A percentile compares a stretch with the other conserved stretches of the same genome.
phyloP scores from a whole-genome alignment of 2,797 vertebrate species.

The Decapterus maruadsi region DNA sequence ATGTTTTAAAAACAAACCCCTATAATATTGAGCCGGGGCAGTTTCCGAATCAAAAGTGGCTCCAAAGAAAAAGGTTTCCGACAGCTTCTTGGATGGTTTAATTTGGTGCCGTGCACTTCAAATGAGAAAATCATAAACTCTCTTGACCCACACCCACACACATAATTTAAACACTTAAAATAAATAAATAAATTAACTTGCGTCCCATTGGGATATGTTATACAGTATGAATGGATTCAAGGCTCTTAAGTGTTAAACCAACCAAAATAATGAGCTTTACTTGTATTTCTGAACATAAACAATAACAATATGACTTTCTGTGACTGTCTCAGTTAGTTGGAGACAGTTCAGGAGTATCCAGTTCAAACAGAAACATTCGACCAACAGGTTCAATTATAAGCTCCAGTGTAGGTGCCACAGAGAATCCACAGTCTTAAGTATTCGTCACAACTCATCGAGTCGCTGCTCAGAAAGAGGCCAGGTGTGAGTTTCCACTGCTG shows the following conservation, averaged over 20 bases:
- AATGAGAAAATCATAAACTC: constrained; percentile 51
- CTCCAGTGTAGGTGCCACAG: constrained; percentile 42
- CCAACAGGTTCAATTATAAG: constrained; percentile 39
- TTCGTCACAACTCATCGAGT: constrained; percentile 60
- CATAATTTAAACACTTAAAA: constrained; percentile 43
- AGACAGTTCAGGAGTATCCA: constrained; percentile 16
- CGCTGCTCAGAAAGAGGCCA: constrained; percentile 51
- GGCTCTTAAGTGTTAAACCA: background rate
- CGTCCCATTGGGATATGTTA: constrained; percentile 10
- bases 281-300: constrained; percentile 4
- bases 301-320: constrained; percentile 14
- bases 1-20: constrained; percentile 47
- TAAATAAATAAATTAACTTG: constrained; percentile 13
- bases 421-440: constrained; percentile 63
- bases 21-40: constrained; percentile 11
- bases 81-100: constrained; percentile 15
- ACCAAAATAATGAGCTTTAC: constrained; percentile 26
- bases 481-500: constrained; percentile 79
- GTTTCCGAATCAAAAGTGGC: constrained; percentile 39
- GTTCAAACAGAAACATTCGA: constrained; percentile 27
- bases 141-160: constrained; percentile 51
- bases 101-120: constrained; percentile 42
- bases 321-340: constrained; percentile 10
- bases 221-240: constrained; percentile 13
- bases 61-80: constrained; percentile 17